These are phyloP conservation scores for Xerus rutilus DNA, from an alignment of 2,797 vertebrate genomes.

Conservation along the genomic window DNA sequence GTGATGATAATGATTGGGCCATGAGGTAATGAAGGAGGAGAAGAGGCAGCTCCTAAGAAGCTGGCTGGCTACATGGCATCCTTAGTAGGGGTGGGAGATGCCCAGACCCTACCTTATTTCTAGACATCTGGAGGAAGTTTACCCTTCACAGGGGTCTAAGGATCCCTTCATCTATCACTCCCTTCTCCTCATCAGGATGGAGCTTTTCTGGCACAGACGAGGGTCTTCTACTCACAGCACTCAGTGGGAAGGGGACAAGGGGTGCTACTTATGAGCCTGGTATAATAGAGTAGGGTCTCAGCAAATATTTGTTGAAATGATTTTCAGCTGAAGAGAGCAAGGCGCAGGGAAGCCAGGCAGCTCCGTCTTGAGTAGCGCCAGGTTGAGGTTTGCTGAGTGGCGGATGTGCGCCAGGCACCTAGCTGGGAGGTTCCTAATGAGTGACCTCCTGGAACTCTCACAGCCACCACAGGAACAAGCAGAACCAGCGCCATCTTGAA, in stretches of 20 bases:
- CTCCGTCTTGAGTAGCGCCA: not conserved
- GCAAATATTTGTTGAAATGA: not conserved
- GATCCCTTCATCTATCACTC: not conserved
- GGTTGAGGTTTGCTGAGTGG: not conserved
- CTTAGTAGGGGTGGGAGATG: not conserved
- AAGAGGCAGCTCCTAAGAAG: no score
- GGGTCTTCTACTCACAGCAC: not conserved
- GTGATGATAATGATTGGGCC: accelerated
- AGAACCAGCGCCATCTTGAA: no score
- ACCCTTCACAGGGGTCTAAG: not conserved
- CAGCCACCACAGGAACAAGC: not conserved
- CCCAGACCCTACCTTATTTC: not conserved
- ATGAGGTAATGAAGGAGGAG: accelerated
- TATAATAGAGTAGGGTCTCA: not conserved
- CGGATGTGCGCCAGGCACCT: not conserved
- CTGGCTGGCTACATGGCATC: not conserved
- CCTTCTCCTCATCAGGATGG: not conserved
- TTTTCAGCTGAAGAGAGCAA: not conserved
- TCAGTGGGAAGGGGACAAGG: not conserved
- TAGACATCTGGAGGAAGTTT: not conserved
- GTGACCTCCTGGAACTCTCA: not conserved
- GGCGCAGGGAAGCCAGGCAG: not conserved
- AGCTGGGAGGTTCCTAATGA: not conserved
- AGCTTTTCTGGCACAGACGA: not conserved
- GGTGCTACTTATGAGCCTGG: not conserved